Evolutionary conservation across 2,888 invertebrate species (phyloP).

Genomic region (Phaonia tiefii): DNA sequence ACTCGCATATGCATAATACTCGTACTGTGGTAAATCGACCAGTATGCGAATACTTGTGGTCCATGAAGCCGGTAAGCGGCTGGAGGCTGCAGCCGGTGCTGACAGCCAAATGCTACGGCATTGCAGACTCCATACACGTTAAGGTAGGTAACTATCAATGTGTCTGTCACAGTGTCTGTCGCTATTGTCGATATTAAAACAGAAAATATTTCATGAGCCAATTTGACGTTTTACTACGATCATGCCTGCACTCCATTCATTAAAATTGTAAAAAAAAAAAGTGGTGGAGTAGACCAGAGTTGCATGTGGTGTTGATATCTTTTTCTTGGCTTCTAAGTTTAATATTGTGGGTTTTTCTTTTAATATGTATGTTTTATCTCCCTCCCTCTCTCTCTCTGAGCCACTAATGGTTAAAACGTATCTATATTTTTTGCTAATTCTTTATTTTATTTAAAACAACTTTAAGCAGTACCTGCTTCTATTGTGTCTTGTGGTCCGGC

Average conservation of each 20-base stretch:
- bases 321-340: conserved; percentile 8
- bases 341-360: conserved; percentile 9
- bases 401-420: no score
- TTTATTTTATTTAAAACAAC: no score
- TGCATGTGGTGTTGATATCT: conserved; percentile 30
- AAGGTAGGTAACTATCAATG: background rate
- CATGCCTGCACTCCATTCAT: conserved; percentile 54
- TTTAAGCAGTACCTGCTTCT: conserved; percentile 10
- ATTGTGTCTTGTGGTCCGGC: background rate
- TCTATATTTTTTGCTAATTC: no score
- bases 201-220: conserved; percentile 43
- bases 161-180: background rate
- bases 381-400: no score
- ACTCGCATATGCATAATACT: no score
- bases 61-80: no score
- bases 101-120: background rate
- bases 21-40: no score
- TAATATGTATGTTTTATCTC: no score
- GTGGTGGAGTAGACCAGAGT: background rate
- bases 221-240: conserved; percentile 52
- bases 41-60: no score
- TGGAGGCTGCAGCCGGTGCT: background rate
- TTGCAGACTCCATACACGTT: background rate
- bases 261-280: no score
- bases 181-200: conserved; percentile 37